These are phyloP conservation scores for Tricholaema leucomelas DNA, from an alignment of 2,113 vertebrate species.

Conservation along the genomic window DNA sequence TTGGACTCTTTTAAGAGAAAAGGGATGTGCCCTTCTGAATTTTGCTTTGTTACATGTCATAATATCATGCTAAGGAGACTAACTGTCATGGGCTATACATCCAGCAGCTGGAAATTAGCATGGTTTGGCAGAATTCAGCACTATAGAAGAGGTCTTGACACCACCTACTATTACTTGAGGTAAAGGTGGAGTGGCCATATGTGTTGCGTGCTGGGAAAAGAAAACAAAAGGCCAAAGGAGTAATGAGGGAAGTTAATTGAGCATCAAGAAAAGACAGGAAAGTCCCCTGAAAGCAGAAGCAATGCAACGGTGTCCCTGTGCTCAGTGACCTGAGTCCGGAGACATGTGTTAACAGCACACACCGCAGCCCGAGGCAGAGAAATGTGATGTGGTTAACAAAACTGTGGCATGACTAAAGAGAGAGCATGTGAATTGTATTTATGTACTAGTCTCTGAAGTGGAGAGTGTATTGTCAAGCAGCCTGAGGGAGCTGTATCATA, in stretches of 20 bases:
- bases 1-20: neutral
- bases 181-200: neutral
- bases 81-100: neutral
- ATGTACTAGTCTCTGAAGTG: constrained; percentile 48
- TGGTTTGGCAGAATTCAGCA: neutral
- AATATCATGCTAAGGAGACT: neutral
- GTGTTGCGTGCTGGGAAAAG: neutral
- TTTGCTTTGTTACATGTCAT: neutral
- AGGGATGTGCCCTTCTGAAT: neutral
- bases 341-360: constrained; percentile 27
- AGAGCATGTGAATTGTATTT: constrained; percentile 61
- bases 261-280: neutral
- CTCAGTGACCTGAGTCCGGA: constrained; percentile 34
- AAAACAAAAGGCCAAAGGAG: neutral
- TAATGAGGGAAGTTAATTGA: neutral
- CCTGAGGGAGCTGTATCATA: constrained; percentile 45
- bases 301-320: neutral
- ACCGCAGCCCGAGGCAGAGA: neutral
- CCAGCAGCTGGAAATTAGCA: neutral
- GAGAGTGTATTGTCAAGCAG: constrained; percentile 46
- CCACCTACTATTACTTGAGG: neutral
- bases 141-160: neutral
- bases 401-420: constrained; percentile 64
- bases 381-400: constrained; percentile 65
- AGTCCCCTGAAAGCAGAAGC: neutral